Evolutionary conservation across 2,888 invertebrate genomes (phyloP), one percentile per base, ranked within the genome.

Genomic region (Ichneumon xanthorius): DNA sequence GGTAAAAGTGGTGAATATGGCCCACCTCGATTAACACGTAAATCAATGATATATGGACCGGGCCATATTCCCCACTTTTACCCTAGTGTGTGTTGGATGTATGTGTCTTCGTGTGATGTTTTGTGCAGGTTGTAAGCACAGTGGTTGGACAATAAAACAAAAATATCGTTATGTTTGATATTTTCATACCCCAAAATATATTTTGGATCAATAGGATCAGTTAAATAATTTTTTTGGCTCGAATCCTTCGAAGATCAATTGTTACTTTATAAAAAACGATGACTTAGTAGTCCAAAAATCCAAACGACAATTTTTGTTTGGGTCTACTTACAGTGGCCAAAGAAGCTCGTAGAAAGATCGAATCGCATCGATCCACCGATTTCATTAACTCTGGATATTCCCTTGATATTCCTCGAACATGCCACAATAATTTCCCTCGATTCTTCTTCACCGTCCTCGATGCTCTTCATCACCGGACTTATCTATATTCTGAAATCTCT

Each of bases 401-500:
- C 30, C 9, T 50, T 50, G 70, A 45, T n/a, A 45, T 67, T 40
- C 53, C 26, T 26, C 26, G 65, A 77, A 67, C 4, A 26, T 50
- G 63, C 55, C 40, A n/a, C n/a, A 77, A 75, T 40, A 50, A 53
- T 33, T 67, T 55, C 55, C 58, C 45, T 67, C 40, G 45, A 45
- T 68, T 40, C 30, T 58, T 67, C 26, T 50, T 26, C 22, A 22
- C 58, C 19, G 40, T 40, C 50, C 16, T 55, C 55, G 40, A 30
- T 63, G 63, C 63, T 75, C 79, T 80, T 80, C 50, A 68, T 68
- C 77, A 80, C 14, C 33, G n/a, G 14, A 53, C 72, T 53, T 77
- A 84, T 84, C 80, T 53, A 37, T 53, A 68, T 53, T 71, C 67
- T 30, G 65, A 40, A 68, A 84, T 84, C 84, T 84, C 84, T 84